Conservation (phyloP, 1,140 invertebrate species). For the Portunus trituberculatus region DNA sequence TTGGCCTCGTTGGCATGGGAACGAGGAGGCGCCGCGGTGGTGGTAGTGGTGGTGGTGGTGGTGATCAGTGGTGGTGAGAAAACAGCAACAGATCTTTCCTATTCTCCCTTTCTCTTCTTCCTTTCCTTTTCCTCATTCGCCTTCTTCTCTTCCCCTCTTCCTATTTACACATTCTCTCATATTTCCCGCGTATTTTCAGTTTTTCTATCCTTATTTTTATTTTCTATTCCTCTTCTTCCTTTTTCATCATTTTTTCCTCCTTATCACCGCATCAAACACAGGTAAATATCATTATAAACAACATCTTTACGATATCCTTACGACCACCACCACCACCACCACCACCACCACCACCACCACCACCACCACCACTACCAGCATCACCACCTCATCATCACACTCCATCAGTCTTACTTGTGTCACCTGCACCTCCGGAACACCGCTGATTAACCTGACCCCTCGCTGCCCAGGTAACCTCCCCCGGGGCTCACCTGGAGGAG, state of each 20-base stretch:
- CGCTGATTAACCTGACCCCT: not conserved
- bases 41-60: constrained; percentile 7
- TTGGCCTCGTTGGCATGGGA: not conserved
- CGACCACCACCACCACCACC: not conserved
- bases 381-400: not conserved
- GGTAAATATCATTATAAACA: too few species aligned
- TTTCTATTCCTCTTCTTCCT: not conserved
- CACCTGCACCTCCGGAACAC: not conserved
- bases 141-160: not conserved
- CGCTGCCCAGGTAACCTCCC: not conserved
- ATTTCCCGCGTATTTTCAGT: not conserved
- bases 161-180: not conserved
- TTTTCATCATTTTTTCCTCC: not conserved
- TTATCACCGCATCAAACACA: not conserved
- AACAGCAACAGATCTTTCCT: not conserved
- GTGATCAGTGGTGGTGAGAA: not conserved
- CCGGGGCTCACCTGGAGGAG: not conserved
- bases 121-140: not conserved
- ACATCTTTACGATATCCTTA: too few species aligned
- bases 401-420: not conserved
- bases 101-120: not conserved
- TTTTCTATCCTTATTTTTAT: not conserved
- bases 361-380: not conserved
- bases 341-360: not conserved
- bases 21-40: not conserved